A percentile compares a stretch with the other conserved stretches of the same genome.
Conservation (phyloP, 2,113 vertebrate genomes). For the Grantiella picta region DNA sequence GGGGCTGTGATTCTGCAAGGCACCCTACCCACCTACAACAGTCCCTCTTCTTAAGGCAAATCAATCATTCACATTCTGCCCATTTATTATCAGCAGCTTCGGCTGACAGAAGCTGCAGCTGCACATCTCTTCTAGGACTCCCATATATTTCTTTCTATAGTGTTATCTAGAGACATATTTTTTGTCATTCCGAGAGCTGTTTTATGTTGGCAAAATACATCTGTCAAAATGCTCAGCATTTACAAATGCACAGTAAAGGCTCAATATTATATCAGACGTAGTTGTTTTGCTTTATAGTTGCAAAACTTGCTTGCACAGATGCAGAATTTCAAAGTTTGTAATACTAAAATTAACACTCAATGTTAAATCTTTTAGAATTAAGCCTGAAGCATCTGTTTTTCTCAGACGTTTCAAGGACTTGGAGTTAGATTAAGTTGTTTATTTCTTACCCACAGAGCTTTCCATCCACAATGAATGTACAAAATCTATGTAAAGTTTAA, state of each 20-base stretch:
- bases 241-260: not conserved
- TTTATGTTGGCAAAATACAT: not conserved
- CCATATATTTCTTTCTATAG: not conserved
- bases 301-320: not conserved
- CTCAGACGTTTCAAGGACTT: not conserved
- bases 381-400: not conserved
- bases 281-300: not conserved
- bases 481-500: not conserved
- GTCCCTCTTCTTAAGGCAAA: not conserved
- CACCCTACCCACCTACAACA: not conserved
- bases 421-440: not conserved
- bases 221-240: not conserved
- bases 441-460: not conserved
- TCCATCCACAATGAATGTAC: accelerated
- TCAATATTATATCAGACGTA: not conserved
- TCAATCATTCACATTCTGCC: not conserved
- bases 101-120: not conserved
- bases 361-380: not conserved
- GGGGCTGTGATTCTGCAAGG: not conserved
- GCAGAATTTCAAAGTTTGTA: not conserved
- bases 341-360: not conserved
- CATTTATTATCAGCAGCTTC: not conserved
- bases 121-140: not conserved
- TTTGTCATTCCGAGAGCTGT: not conserved
- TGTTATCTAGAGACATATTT: not conserved